Evolutionary conservation across 2,888 invertebrate genomes (phyloP).

Genomic region (Apodemia duryi): DNA sequence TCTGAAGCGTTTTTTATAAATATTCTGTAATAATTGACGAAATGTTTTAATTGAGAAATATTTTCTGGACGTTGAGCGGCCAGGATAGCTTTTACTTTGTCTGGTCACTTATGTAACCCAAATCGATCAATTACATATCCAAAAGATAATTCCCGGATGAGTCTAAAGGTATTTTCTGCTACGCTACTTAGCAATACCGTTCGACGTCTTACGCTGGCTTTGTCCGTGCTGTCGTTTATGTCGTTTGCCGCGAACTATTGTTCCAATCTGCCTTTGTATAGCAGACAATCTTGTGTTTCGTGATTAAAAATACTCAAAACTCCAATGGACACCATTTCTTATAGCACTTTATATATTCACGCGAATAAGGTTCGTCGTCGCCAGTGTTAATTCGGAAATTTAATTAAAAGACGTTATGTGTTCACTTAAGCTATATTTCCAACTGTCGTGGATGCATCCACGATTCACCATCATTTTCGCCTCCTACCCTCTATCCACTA

Average conservation of each 20-base stretch:
- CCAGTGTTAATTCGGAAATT: no score
- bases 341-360: no score
- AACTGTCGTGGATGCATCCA: no score
- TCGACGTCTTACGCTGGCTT: background rate
- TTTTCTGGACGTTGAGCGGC: conserved; percentile 20
- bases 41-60: conserved; percentile 21
- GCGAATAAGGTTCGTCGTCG: no score
- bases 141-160: no score
- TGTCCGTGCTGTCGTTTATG: background rate
- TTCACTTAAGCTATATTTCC: no score
- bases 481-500: no score
- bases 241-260: background rate
- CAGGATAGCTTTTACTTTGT: conserved; percentile 23
- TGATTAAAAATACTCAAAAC: background rate
- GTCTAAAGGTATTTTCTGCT: no score
- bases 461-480: no score
- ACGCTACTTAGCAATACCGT: no score
- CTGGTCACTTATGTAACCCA: conserved; percentile 24
- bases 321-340: background rate
- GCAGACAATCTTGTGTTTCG: background rate
- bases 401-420: no score
- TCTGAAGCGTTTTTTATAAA: conserved; percentile 35
- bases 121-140: conserved; percentile 21
- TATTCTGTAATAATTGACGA: conserved; percentile 44
- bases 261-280: background rate